phyloP scores from a whole-genome alignment of 2,113 vertebrate species.

The Tachuris rubrigastra region DNA sequence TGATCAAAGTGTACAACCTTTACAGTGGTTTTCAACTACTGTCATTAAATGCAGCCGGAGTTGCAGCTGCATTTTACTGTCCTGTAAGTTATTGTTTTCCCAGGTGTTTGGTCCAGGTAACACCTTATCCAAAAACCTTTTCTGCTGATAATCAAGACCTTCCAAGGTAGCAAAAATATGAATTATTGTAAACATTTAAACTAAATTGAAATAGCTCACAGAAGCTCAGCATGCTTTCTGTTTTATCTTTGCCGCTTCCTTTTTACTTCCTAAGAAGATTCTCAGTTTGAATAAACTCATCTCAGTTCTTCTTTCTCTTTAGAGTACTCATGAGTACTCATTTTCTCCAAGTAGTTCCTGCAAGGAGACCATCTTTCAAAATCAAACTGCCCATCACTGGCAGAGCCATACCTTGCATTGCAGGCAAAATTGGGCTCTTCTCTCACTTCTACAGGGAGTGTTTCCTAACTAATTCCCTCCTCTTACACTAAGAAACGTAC shows the following conservation, averaged over 20 bases:
- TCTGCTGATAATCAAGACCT: conserved; percentile 16
- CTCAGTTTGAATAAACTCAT: background rate
- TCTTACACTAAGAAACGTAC: background rate
- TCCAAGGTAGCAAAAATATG: background rate
- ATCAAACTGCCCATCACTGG: background rate
- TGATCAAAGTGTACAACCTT: background rate
- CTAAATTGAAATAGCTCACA: background rate
- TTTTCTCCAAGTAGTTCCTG: background rate
- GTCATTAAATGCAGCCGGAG: conserved; percentile 33
- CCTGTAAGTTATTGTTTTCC: conserved; percentile 43
- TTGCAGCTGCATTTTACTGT: conserved; percentile 50
- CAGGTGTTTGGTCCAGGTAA: conserved; percentile 44
- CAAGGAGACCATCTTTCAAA: background rate
- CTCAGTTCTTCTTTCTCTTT: background rate
- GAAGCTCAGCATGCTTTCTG: background rate
- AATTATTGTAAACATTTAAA: background rate
- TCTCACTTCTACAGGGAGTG: background rate
- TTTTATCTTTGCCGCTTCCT: background rate
- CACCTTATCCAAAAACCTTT: background rate
- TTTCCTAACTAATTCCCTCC: background rate
- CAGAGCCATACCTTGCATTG: background rate
- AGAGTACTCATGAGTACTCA: background rate
- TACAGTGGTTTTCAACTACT: background rate
- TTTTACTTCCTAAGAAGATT: background rate
- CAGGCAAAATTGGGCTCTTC: background rate